Evolutionary conservation across 1,140 invertebrate genomes (phyloP).

Genomic region (Diachasmimorpha longicaudata): DNA sequence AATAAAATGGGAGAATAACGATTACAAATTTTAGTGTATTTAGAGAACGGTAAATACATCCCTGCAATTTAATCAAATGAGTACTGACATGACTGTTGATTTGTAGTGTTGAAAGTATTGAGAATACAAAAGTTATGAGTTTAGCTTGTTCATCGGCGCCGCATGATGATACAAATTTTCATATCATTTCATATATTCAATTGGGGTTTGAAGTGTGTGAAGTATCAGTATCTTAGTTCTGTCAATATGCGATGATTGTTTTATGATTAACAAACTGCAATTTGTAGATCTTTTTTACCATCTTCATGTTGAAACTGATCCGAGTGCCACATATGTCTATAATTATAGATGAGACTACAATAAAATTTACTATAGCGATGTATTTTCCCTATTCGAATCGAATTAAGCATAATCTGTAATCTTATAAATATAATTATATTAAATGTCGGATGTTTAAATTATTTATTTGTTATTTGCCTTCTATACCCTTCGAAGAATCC

Average conservation of each 20-base stretch:
- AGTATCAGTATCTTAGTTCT: not conserved
- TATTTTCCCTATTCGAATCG: constrained; percentile 30
- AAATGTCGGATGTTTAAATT: constrained; percentile 28
- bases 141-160: not conserved
- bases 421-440: constrained; percentile 30
- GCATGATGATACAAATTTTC: not conserved
- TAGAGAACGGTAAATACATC: not conserved
- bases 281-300: constrained; percentile 22
- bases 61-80: constrained; percentile 11
- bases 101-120: not conserved
- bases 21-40: constrained; percentile 6
- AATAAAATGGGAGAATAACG: constrained; percentile 14
- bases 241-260: not conserved
- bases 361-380: constrained; percentile 27
- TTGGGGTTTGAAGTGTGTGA: not conserved
- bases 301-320: constrained; percentile 17
- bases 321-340: constrained; percentile 28
- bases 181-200: not conserved
- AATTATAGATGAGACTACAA: not conserved
- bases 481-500: too few species aligned
- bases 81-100: constrained; percentile 20
- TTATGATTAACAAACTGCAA: not conserved
- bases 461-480: not conserved
- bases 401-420: constrained; percentile 20
- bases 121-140: not conserved